These are phyloP conservation scores for Pemphredon lugubris DNA, from an alignment of 2,888 invertebrate genomes.

Conservation along the genomic window DNA sequence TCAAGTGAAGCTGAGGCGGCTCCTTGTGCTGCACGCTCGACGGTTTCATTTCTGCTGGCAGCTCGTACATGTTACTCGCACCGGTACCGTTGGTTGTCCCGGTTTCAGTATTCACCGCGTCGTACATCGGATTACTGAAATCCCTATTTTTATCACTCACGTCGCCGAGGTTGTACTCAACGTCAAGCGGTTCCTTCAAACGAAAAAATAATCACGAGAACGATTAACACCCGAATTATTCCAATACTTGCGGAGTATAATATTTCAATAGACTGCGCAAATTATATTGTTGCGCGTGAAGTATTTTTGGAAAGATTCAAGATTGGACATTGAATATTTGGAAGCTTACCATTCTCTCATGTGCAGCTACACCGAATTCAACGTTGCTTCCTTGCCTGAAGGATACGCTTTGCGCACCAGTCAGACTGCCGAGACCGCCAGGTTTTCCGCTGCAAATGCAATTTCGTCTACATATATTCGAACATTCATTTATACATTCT, in stretches of 20 bases:
- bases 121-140: conserved; percentile 99
- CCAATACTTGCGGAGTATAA: too few relatives aligned
- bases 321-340: too few relatives aligned
- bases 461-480: too few relatives aligned
- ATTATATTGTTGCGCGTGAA: too few relatives aligned
- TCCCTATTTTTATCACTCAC: conserved; percentile 91
- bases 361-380: conserved; percentile 87
- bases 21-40: conserved; percentile 91
- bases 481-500: too few relatives aligned
- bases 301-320: too few relatives aligned
- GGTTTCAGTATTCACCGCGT: conserved; percentile 89
- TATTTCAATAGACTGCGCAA: too few relatives aligned
- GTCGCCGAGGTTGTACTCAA: conserved; percentile 90
- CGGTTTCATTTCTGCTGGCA: conserved; percentile 90
- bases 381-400: conserved; percentile 97
- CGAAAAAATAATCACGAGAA: too few relatives aligned
- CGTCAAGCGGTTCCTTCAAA: conserved; percentile 85
- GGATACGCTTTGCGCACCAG: conserved; percentile 94
- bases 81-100: conserved; percentile 85
- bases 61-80: conserved; percentile 89
- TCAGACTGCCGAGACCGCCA: conserved; percentile 88
- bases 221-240: too few relatives aligned
- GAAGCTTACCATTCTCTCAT: conserved; percentile 81
- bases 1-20: conserved; percentile 87
- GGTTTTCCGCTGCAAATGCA: conserved; percentile 88